Evolutionary conservation across 1,140 invertebrate genomes (phyloP), one percentile per base, ranked within the genome.

Genomic region (Lepidostoma basale): DNA sequence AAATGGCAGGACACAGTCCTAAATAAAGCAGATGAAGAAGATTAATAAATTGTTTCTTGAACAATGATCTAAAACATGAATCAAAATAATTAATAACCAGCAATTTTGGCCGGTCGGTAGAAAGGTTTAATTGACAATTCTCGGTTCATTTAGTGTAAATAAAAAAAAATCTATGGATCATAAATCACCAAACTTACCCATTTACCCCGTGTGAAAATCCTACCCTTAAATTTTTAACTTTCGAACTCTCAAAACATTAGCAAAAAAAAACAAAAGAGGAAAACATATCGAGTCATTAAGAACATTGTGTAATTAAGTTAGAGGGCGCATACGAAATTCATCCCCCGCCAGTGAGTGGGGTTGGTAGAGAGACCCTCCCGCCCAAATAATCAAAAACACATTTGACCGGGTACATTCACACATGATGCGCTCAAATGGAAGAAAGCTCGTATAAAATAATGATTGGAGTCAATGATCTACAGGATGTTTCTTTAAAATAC

Each of bases 381-480:
- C 64, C 64, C 64, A 49, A 49, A 67, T 60, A 59, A 67, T 67
- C 64, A 67, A 67, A 67, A 67, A 67, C 42, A 39, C 64, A 67
- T 67, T 67, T 59, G 52, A 58, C 47, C 56, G 1, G 16, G 39
- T 25, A 14, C 16, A 44, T 68, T 72, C 70, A 69, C 70, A 72
- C 67, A 72, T 67, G 67, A 72, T 72, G 68, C 70, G 67, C 62
- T 72, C 42, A 23, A 68, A 68, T 62, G 67, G 70, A 72, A 72
- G 67, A 68, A 68, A 56, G 56, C 39, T 26, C 33, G 25, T 52
- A 52, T 64, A 40, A 52, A 52, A 40, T 39, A 64, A 64, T 64
- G 62, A 64, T 39, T 30, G 12, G 3, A 52, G 30, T 39, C 28
- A 23, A 60, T 42, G 9, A 12, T 33, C 0, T 20, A 66, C 39